Evolutionary conservation across 2,113 vertebrate species (phyloP), one percentile per base, ranked within the genome.

Genomic region (Macrotis lagotis): DNA sequence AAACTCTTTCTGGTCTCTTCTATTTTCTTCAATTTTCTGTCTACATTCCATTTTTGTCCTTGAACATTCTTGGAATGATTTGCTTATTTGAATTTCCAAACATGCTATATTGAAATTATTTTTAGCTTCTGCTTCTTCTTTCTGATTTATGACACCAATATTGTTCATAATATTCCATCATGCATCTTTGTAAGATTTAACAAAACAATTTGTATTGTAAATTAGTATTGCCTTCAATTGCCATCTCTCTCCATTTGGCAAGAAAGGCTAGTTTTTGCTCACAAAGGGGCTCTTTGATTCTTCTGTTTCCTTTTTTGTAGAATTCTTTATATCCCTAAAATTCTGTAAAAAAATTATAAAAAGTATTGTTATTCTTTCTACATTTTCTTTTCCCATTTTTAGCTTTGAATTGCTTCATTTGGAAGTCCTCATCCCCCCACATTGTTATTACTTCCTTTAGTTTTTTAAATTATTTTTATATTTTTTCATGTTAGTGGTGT

Each of bases 71-170:
- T 59, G 53, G 53, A 74, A 74, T 74, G 3, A 74, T n/a, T 37
- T 14, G n/a, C 44, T n/a, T 91, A 59, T 90, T 94, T 90, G 0
- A 1, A 31, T 91, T 92, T 94, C 9, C 89, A 96, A 96, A 48
- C 0, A 0, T 74, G 37, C 37, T 59, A 59, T 59, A 1, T 28
- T 44, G 55, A 0, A 9, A 16, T 8, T n/a, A 91, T 28, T 96
- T 91, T 25, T 5, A 92, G 8, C 25, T 44, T 11, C 91, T 92
- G 93, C 91, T 92, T 93, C 0, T 90, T 2, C 12, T 48, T 44
- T 90, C 95, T 89, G 48, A 0, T 2, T 3, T 74, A 74, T 74
- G 66, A n/a, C 37, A 74, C 66, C 66, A 74, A 74, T 74, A 74
- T n/a, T 74, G 37, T 16, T 74, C 66, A 74, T 74, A 74, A 74